Base-by-base conservation (phyloP, 1,140 invertebrate genomes). In the Drepana arcuata region DNA sequence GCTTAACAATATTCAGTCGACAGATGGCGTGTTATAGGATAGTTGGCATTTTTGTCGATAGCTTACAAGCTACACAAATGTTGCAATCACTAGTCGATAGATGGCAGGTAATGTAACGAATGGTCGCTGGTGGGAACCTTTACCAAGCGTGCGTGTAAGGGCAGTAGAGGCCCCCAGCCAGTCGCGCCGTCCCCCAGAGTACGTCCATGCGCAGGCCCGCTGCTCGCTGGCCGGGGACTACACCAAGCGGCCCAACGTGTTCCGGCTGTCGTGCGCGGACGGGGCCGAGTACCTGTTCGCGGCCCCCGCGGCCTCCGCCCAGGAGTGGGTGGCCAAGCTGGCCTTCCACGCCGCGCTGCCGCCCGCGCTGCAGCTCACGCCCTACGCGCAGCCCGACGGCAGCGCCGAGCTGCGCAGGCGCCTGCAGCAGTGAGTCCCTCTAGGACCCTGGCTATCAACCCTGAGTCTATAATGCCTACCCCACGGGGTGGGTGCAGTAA, bases 181-280 rank as follows among this genome's bases (percentile, higher is more conserved):
- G 18, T 9, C 9, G 18, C 18, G 9, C 18, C 18, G 18, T 21
- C 4, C 18, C 4, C n/a, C n/a, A n/a, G 4, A 5, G 18, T 21
- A 21, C 18, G 18, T 21, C 18, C 18, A 6, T 26, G 4, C 31
- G 1, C 61, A 82, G 82, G 86, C 86, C 0, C 80, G 86, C 26
- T 96, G 94, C 81, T 88, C 90, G 44, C 89, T 92, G 23, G 96
- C 96, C 1, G 89, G 91, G 27, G 95, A 99, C 79, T 99, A 99
- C 70, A 96, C 93, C 0, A 99, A 99, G 74, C 92, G 94, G 66
- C 97, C 97, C 71, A 88, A 98, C 65, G 95, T 97, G 7, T 96
- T 99, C 84, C 88, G 94, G 12, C 68, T 98, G n/a, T 88, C 88
- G 42, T 90, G 94, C 41, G 89, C 90, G 1, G 97, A 99, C 78